These are phyloP conservation scores for Sesia bembeciformis DNA, from an alignment of 2,888 invertebrate genomes.

Conservation along the genomic window DNA sequence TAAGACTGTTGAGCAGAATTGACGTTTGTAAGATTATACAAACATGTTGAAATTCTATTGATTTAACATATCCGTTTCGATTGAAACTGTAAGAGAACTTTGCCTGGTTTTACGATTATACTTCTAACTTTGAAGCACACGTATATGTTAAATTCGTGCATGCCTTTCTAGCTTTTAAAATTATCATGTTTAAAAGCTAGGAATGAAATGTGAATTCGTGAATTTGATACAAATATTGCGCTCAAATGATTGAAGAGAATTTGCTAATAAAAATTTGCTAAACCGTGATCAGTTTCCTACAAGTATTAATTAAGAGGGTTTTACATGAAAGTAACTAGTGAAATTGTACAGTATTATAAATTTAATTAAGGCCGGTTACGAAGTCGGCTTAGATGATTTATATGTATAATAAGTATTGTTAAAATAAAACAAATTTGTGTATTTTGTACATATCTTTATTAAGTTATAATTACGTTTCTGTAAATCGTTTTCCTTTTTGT, in stretches of 20 bases:
- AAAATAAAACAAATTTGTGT: conserved; percentile 48
- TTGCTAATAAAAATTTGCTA: no score
- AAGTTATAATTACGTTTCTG: conserved; percentile 69
- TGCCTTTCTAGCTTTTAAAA: no score
- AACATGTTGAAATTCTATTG: conserved; percentile 29
- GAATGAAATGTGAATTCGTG: no score
- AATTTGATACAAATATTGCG: no score
- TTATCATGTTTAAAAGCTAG: no score
- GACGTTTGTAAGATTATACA: conserved; percentile 51
- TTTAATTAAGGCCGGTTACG: conserved; percentile 49
- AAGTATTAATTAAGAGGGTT: conserved; percentile 62
- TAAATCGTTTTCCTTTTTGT: conserved; percentile 34
- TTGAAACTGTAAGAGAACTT: conserved; percentile 4
- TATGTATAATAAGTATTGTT: conserved; percentile 45
- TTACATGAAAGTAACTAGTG: conserved; percentile 62
- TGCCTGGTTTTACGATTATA: no score
- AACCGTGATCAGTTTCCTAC: conserved; percentile 53
- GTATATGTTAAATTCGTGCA: no score
- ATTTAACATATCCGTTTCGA: conserved; percentile 42
- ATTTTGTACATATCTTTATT: conserved; percentile 65
- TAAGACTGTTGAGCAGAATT: conserved; percentile 70
- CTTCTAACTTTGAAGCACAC: no score
- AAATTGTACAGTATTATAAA: conserved; percentile 74
- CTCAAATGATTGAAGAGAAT: no score
- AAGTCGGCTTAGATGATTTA: conserved; percentile 55